Conservation (phyloP, 2,888 invertebrate species). For the Phyllotreta striolata region DNA sequence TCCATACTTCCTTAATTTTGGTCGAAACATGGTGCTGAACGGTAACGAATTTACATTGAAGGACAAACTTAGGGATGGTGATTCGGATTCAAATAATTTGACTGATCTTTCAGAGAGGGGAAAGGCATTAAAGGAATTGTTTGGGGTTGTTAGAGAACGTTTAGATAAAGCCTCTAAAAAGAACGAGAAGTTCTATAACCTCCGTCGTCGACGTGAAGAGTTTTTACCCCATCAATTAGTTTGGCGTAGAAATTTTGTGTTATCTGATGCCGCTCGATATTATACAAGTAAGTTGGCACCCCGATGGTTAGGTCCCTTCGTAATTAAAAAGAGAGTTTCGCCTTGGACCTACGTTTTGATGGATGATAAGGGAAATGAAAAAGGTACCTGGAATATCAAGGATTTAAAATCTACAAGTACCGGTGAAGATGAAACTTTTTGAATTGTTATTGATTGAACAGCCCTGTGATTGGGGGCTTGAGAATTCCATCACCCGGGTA, state of each 20-base stretch:
- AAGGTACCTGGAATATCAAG: constrained; percentile 37
- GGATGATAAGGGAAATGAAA: constrained; percentile 25
- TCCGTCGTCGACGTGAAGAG: constrained; percentile 20
- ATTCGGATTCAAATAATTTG: neutral
- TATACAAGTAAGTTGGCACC: constrained; percentile 37
- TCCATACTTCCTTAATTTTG: constrained; percentile 29
- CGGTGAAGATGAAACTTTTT: too few species aligned
- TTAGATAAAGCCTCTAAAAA: constrained; percentile 19
- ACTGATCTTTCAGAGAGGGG: neutral
- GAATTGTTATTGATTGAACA: too few species aligned
- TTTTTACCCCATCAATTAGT: constrained; percentile 20
- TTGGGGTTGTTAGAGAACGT: constrained; percentile 13
- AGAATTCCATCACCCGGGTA: too few species aligned
- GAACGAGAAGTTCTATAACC: constrained; percentile 21
- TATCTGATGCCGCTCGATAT: constrained; percentile 33
- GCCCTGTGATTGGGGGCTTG: too few species aligned
- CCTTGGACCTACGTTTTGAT: constrained; percentile 36
- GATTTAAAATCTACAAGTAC: too few species aligned
- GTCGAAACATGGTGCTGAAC: constrained; percentile 11
- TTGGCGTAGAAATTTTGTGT: constrained; percentile 29
- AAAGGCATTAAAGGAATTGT: constrained; percentile 10
- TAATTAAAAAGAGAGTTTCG: constrained; percentile 23
- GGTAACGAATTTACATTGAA: neutral
- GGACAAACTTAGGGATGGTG: neutral
- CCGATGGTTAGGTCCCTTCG: constrained; percentile 34